Evolutionary conservation across 2,113 vertebrate genomes (phyloP).

Genomic region (Cromileptes altivelis): DNA sequence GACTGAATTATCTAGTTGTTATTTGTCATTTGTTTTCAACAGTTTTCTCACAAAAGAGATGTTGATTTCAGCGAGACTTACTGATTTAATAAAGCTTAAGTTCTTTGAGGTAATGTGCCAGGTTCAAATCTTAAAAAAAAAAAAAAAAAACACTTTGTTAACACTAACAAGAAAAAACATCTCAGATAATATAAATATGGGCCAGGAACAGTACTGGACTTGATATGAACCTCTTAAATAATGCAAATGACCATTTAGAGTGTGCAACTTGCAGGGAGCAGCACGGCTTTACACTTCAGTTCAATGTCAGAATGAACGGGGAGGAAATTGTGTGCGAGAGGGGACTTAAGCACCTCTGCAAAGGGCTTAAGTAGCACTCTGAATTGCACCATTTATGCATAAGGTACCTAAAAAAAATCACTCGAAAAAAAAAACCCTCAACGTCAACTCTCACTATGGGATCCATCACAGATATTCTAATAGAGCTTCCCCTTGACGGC

Average conservation of each 20-base stretch:
- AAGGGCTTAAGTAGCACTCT: constrained; percentile 70
- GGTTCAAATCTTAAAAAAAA: too few species aligned
- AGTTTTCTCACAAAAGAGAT: neutral
- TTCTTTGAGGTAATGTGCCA: neutral
- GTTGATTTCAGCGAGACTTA: neutral
- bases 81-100: neutral
- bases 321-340: constrained; percentile 59
- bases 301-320: constrained; percentile 67
- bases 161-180: neutral
- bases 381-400: constrained; percentile 77
- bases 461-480: constrained; percentile 76
- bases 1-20: neutral
- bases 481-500: constrained; percentile 61
- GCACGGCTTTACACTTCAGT: constrained; percentile 63
- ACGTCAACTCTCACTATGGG: constrained; percentile 67
- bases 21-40: neutral
- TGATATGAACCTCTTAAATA: constrained; percentile 44
- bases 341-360: constrained; percentile 69
- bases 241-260: constrained; percentile 59
- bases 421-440: constrained; percentile 14
- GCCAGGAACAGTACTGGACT: neutral
- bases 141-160: neutral
- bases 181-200: neutral
- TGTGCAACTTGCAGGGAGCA: constrained; percentile 46
- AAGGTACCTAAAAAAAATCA: constrained; percentile 54